phyloP scores from a whole-genome alignment of 1,140 invertebrate genomes.

The Nephila pilipes region DNA sequence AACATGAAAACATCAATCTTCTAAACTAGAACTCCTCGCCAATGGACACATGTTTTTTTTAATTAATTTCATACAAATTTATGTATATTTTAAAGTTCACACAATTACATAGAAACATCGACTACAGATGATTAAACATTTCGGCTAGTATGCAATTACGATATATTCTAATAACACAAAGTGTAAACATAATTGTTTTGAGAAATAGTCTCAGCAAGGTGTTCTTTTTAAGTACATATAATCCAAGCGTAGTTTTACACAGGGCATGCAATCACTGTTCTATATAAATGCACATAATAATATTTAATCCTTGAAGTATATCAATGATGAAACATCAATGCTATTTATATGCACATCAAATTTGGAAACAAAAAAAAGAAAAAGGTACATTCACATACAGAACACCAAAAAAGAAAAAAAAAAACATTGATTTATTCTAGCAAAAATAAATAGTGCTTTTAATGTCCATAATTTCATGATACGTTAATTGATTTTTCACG shows the following conservation, averaged over 20 bases:
- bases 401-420: conserved; percentile 18
- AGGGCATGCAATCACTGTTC: background rate
- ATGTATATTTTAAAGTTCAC: background rate
- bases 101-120: conserved; percentile 3
- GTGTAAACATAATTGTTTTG: no score
- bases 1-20: conserved; percentile 17
- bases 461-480: conserved; percentile 14
- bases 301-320: background rate
- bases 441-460: conserved; percentile 45
- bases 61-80: background rate
- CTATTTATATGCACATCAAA: background rate
- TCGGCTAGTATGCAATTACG: background rate
- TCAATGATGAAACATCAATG: background rate
- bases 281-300: background rate
- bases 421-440: background rate
- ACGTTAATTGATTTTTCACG: conserved; percentile 7
- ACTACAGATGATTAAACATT: conserved; percentile 4
- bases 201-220: no score
- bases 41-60: background rate
- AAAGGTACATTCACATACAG: background rate
- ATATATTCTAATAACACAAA: no score
- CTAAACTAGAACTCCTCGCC: background rate
- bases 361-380: background rate
- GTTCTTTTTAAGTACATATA: background rate
- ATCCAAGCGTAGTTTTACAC: background rate